These are phyloP conservation scores for Eupeodes latifasciatus DNA, from an alignment of 2,888 invertebrate genomes.

Conservation along the genomic window DNA sequence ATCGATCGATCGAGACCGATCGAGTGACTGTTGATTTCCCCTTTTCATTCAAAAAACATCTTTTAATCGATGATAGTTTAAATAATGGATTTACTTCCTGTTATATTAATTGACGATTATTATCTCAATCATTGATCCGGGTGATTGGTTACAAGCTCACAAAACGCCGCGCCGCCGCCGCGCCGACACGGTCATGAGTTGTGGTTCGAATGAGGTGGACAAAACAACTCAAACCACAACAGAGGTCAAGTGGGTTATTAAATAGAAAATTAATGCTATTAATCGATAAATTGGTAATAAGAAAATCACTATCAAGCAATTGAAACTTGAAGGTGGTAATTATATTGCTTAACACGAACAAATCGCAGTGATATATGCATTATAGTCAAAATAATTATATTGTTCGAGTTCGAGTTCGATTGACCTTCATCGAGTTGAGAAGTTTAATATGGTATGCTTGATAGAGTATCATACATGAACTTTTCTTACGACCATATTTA, in stretches of 20 bases:
- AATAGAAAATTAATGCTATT: slow-evolving; percentile 57
- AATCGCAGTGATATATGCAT: slow-evolving; percentile 22
- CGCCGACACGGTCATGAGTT: slow-evolving; percentile 6
- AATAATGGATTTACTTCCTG: slow-evolving; percentile 52
- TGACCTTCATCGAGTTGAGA: slow-evolving; percentile 33
- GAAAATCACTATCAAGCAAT: slow-evolving; percentile 31
- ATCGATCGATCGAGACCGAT: neutral
- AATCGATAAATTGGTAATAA: slow-evolving; percentile 41
- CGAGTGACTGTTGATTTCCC: slow-evolving; percentile 33
- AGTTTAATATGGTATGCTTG: slow-evolving; percentile 2
- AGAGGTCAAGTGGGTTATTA: slow-evolving; percentile 48
- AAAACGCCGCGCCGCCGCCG: neutral
- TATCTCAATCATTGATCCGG: slow-evolving; percentile 61
- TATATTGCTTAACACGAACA: slow-evolving; percentile 30
- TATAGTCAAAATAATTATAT: slow-evolving; percentile 15
- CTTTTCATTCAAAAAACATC: slow-evolving; percentile 7
- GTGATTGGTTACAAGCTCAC: slow-evolving; percentile 31
- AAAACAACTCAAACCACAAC: slow-evolving; percentile 38
- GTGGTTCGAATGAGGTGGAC: slow-evolving; percentile 4
- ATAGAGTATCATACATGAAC: neutral
- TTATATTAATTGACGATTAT: slow-evolving; percentile 54
- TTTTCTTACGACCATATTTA: slow-evolving; percentile 13
- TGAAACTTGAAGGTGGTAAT: slow-evolving; percentile 57
- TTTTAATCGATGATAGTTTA: slow-evolving; percentile 37
- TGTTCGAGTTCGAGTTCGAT: neutral